These are phyloP conservation scores for Drosophila yooni DNA, from an alignment of 2,888 invertebrate genomes.

Conservation along the genomic window DNA sequence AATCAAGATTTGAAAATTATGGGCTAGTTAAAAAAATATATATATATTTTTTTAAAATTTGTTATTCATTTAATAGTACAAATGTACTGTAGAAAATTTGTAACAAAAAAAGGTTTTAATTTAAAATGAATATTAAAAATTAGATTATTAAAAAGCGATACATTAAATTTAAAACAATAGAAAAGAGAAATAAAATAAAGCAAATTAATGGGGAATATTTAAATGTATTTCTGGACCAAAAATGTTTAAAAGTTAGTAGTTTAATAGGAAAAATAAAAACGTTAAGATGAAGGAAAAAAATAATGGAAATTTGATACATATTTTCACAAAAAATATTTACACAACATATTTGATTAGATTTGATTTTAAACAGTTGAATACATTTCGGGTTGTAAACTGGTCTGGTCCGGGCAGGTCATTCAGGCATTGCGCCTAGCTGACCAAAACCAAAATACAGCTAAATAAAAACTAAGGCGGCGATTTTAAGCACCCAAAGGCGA, in stretches of 20 bases:
- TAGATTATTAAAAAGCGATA: background rate
- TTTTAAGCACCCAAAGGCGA: conserved; percentile 61
- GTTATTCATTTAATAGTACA: background rate
- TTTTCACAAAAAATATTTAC: background rate
- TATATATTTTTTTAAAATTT: background rate
- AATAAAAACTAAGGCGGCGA: conserved; percentile 36
- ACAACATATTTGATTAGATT: background rate
- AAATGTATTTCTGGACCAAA: background rate
- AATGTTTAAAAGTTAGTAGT: too few relatives aligned
- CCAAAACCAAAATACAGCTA: conserved; percentile 20
- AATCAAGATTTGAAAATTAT: background rate
- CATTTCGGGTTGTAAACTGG: background rate
- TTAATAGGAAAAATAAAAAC: background rate
- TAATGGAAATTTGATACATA: fast-evolving
- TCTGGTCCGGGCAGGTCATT: conserved; percentile 36
- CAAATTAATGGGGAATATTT: background rate
- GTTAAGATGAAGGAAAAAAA: background rate
- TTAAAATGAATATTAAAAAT: background rate
- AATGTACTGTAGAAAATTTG: background rate
- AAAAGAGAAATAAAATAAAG: background rate
- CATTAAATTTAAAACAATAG: too few relatives aligned
- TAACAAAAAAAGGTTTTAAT: background rate
- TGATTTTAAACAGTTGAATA: background rate
- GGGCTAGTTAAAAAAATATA: background rate
- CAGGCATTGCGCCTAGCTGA: conserved; percentile 23